These are phyloP conservation scores for Drosophila jambulina DNA, from an alignment of 1,140 invertebrate species.

Conservation along the genomic window DNA sequence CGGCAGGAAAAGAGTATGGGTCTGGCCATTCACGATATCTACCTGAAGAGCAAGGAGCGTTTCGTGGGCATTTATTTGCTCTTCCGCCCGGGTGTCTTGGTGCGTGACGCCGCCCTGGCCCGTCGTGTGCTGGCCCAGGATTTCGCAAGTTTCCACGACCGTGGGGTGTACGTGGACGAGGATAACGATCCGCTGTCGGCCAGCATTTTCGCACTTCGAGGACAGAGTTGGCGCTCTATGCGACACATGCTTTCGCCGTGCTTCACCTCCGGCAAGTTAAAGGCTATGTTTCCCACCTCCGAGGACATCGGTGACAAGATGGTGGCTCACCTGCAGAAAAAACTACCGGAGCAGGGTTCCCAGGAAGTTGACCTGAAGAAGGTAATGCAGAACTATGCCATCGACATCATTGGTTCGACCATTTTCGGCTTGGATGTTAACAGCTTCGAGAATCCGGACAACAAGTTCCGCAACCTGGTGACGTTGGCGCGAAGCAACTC, in stretches of 20 bases:
- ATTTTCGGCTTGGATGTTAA: conserved; percentile 78
- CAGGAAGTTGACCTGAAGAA: conserved; percentile 64
- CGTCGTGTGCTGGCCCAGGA: conserved; percentile 85
- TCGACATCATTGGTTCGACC: conserved; percentile 74
- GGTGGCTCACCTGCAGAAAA: conserved; percentile 54
- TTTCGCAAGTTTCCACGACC: conserved; percentile 84
- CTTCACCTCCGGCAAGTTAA: conserved; percentile 87
- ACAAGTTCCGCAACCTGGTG: conserved; percentile 63
- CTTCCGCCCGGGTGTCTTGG: conserved; percentile 83
- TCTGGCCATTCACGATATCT: conserved; percentile 66
- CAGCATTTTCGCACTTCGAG: conserved; percentile 85
- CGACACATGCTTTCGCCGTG: conserved; percentile 86
- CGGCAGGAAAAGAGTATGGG: conserved; percentile 66
- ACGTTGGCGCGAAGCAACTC: conserved; percentile 12
- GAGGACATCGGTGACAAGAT: conserved; percentile 85
- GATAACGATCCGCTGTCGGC: conserved; percentile 75
- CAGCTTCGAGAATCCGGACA: conserved; percentile 69
- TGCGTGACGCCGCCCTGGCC: conserved; percentile 85
- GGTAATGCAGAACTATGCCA: conserved; percentile 67
- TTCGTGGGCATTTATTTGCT: conserved; percentile 77
- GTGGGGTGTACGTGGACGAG: conserved; percentile 84
- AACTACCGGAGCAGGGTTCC: conserved; percentile 44
- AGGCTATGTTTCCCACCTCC: conserved; percentile 86
- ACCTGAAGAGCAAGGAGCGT: conserved; percentile 61
- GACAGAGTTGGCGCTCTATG: conserved; percentile 86